Base-by-base conservation (phyloP, 2,113 vertebrate species). In the Rhinichthys klamathensis region DNA sequence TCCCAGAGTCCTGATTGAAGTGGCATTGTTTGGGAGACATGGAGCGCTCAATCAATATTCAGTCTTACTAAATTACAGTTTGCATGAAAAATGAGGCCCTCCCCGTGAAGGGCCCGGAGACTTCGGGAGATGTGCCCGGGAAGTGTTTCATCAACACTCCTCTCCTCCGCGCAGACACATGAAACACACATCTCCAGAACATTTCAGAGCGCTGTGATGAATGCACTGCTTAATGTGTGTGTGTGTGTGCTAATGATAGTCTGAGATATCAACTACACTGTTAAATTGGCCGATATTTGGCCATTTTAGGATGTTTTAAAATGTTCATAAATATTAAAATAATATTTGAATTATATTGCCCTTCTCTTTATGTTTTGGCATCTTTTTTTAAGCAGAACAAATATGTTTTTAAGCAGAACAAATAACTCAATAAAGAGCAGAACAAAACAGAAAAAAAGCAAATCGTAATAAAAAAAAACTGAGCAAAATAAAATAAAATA, bases 1-100 rank as follows among this genome's bases (percentile, higher is more conserved):
- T 91, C 90, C 92, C 93, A 90, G 92, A 88, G 91, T 74, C 92
- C 93, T 96, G 94, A 95, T 96, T 94, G 93, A 96, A 95, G 92
- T 94, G 90, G 89, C 93, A 94, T 96, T 94, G 90, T 92, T 97
- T 96, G 92, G 95, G 93, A 95, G 95, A 96, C 94, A 92, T 95
- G 92, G 92, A 90, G 92, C 92, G 94, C 91, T 93, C 93, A 89
- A 92, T 95, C 94, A 94, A 92, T 94, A 93, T 94, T 92, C 93
- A 91, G 93, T 95, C 94, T 95, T 95, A 94, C 94, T 94, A 95
- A 96, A 91, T 94, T 93, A 92, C 93, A 95, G 93, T 92, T 90
- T 93, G 91, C 91, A 90, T 95, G 95, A 95, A 95, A 96, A 97
- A 95, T 94, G 94, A 96, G 96, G 91, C 89, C 90, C 88, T 90